A percentile compares a stretch with the other conserved stretches of the same genome.
These are phyloP conservation scores for Dioctria rufipes DNA, from an alignment of 2,888 invertebrate species.

Conservation along the genomic window DNA sequence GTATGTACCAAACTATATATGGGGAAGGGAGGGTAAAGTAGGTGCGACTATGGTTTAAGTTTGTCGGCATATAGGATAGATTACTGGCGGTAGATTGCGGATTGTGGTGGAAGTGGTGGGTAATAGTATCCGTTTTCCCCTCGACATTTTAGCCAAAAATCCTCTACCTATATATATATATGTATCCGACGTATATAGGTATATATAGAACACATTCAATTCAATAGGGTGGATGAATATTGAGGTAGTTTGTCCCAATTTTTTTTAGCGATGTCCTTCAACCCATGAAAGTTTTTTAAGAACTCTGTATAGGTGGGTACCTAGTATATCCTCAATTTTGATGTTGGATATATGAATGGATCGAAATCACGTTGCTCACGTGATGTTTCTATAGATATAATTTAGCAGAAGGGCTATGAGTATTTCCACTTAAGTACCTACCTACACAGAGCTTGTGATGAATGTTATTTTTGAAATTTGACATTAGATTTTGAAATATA, in stretches of 20 bases:
- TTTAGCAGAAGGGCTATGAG: not conserved
- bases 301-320: slow-evolving; percentile 6
- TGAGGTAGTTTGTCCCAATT: slow-evolving; percentile 40
- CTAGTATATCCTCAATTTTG: slow-evolving; percentile 8
- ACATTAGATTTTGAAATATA: not conserved
- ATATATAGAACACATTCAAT: slow-evolving; percentile 35
- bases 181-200: no score
- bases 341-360: not conserved
- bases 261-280: slow-evolving; percentile 33
- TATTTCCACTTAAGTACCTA: not conserved
- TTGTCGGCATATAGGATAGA: slow-evolving; percentile 10
- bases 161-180: not conserved
- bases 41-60: slow-evolving; percentile 1
- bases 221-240: slow-evolving; percentile 44
- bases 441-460: slow-evolving; percentile 4
- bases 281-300: slow-evolving; percentile 17
- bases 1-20: no score
- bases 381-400: slow-evolving; percentile 17
- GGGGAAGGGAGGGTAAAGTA: slow-evolving; percentile 3
- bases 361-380: slow-evolving; percentile 35
- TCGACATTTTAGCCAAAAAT: slow-evolving; percentile 21
- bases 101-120: not conserved
- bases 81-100: slow-evolving; percentile 26
- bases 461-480: slow-evolving; percentile 13
- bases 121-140: slow-evolving; percentile 25